Conservation (phyloP, 64 coral and sea anemone species). For the Dendronephthya gigantea region DNA sequence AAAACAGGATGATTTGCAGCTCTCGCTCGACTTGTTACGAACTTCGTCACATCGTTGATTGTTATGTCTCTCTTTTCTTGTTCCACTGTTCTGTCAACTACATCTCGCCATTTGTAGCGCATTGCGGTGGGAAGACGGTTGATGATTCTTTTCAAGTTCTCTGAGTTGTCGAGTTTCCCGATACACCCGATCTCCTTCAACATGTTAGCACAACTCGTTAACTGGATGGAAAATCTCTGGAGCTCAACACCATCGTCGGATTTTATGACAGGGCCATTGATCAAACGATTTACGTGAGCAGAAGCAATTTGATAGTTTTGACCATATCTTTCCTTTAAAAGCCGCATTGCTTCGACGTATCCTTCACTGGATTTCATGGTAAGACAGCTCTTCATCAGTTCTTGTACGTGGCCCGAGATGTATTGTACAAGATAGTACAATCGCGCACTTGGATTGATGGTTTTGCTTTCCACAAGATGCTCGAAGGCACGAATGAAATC, state of each 20-base stretch:
- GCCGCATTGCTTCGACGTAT: no score
- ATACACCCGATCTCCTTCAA: constrained; percentile 36
- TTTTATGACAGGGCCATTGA: constrained; percentile 3
- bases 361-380: no score
- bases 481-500: constrained; percentile 26
- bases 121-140: constrained; percentile 15
- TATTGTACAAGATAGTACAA: no score
- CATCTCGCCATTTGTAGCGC: constrained; percentile 25
- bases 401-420: no score
- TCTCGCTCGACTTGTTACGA: constrained; percentile 24
- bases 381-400: no score
- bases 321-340: no score
- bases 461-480: constrained; percentile 9
- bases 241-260: constrained; percentile 18
- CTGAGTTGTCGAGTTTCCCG: constrained; percentile 24
- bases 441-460: neutral
- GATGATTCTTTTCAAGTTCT: no score
- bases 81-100: constrained; percentile 17
- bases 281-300: neutral
- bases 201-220: constrained; percentile 48
- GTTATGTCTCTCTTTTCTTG: neutral
- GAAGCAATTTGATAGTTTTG: constrained; percentile 31
- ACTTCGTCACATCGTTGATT: neutral
- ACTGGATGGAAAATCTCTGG: constrained; percentile 24
- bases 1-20: constrained; percentile 33